These are phyloP conservation scores for Ochropleura leucogaster DNA, from an alignment of 2,888 invertebrate species.

Conservation along the genomic window DNA sequence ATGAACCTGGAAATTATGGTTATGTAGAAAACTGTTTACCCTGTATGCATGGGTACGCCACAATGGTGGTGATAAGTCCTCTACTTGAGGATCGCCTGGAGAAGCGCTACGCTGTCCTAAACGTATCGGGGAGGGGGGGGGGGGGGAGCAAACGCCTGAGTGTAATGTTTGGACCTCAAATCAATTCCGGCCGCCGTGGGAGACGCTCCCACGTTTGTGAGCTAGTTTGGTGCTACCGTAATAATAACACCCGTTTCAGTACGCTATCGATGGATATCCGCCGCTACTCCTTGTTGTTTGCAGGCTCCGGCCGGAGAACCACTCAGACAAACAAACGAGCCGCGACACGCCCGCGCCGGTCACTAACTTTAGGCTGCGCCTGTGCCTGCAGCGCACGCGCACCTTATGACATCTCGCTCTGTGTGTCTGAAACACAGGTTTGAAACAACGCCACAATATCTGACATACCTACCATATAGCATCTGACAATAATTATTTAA, in stretches of 20 bases:
- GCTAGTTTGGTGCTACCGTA: too few species aligned
- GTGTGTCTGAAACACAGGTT: neutral
- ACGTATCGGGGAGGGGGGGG: too few species aligned
- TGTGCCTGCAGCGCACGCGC: too few species aligned
- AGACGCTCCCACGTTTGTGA: too few species aligned
- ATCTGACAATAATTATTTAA: neutral
- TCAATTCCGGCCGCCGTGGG: too few species aligned
- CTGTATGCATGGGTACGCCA: neutral
- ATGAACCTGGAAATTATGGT: neutral
- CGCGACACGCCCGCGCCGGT: neutral
- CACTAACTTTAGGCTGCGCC: too few species aligned
- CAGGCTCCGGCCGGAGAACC: neutral
- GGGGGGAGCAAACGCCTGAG: too few species aligned
- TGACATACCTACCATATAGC: neutral
- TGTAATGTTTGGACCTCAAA: too few species aligned
- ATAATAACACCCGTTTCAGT: neutral
- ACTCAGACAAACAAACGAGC: slow-evolving; percentile 26
- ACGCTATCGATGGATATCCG: slow-evolving; percentile 14
- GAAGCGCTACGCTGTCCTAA: too few species aligned
- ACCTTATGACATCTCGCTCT: neutral
- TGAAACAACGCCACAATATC: neutral
- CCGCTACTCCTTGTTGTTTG: neutral
- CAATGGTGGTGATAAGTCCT: too few species aligned
- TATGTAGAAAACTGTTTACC: neutral
- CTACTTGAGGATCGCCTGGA: too few species aligned